These are phyloP conservation scores for Bombus balteatus DNA, from an alignment of 1,140 invertebrate genomes.

Conservation along the genomic window DNA sequence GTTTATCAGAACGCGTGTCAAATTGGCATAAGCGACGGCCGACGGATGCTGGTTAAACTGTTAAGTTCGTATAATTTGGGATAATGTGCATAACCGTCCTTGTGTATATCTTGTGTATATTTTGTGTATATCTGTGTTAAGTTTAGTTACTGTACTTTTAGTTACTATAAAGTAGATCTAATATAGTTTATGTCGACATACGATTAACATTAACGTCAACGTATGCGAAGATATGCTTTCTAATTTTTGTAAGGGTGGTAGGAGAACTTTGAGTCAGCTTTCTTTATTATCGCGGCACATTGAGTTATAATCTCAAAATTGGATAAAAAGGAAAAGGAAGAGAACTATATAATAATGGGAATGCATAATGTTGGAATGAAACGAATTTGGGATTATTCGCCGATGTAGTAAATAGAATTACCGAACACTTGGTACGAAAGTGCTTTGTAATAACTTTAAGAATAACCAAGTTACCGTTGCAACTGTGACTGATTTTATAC, in stretches of 20 bases:
- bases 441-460: background rate
- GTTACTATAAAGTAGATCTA: background rate
- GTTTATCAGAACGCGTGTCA: too few species aligned
- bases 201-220: background rate
- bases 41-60: too few species aligned
- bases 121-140: background rate
- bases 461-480: background rate
- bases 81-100: background rate
- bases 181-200: background rate
- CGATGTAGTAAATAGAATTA: background rate
- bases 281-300: too few species aligned
- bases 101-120: background rate
- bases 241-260: background rate
- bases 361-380: background rate
- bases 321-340: background rate
- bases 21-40: too few species aligned
- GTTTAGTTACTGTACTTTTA: background rate
- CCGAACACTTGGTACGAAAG: background rate
- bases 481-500: slow-evolving; percentile 3
- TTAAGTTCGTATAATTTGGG: background rate
- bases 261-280: background rate
- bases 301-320: background rate
- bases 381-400: background rate
- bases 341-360: too few species aligned
- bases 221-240: background rate